Evolutionary conservation across 2,113 vertebrate species (phyloP), one percentile per base, ranked within the genome.

Genomic region (Beaufortia kweichowensis): DNA sequence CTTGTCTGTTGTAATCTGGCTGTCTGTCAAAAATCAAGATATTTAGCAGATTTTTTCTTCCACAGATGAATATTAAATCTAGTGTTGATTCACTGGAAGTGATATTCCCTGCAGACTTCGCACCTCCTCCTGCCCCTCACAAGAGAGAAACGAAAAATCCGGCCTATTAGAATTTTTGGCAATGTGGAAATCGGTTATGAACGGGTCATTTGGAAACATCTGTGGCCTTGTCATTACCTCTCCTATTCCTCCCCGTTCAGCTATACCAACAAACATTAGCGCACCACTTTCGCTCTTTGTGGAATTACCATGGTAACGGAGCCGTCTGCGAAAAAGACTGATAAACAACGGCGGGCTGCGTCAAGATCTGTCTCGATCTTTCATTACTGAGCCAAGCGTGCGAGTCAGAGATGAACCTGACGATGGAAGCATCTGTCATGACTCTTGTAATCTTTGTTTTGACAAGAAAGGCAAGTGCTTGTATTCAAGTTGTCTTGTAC

Each of bases 281-380:
- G 28, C 61, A 55, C 26, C 10, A 19, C 35, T 75, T 55, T 61
- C 26, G n/a, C 60, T 57, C 67, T 68, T 74, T 89, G 86, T 85
- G 82, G 85, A 83, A 90, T 92, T 83, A 88, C 88, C 89, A 92
- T 92, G 89, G 91, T 85, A 91, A 90, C 89, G 84, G 89, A 88
- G 83, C 86, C 84, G 67, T 76, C 78, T 75, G 80, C 78, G 79
- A 50, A 78, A 80, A 50, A 78, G 81, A 83, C 83, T 85, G 85
- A 86, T 39, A 79, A 89, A 87, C 78, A 81, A 75, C 81, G 81
- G 39, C 48, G 80, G 82, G 71, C 83, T 84, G 81, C 39, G 79
- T 76, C 69, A 84, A 82, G 87, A 86, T 88, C 84, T 78, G 85
- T 84, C 84, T 83, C 77, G 81, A 87, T 84, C 83, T 90, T 92